A percentile compares a stretch with the other conserved stretches of the same genome.
Conservation (phyloP, 2,113 vertebrate genomes). For the Phylloscopus whistleri region DNA sequence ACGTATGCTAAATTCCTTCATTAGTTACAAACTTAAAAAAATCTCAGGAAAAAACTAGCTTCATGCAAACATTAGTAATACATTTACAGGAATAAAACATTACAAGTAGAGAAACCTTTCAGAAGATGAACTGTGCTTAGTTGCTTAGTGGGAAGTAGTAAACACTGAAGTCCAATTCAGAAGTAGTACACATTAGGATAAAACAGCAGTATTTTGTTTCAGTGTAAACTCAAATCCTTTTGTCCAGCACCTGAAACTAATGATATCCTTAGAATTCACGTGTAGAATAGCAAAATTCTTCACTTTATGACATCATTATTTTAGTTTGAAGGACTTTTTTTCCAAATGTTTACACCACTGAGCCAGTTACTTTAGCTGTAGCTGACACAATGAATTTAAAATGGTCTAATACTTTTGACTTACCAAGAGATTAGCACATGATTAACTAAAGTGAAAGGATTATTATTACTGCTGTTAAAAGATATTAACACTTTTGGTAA, state of each 20-base stretch:
- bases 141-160: constrained; percentile 15
- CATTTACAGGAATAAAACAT: background rate
- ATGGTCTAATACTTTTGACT: constrained; percentile 73
- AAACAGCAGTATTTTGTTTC: constrained; percentile 30
- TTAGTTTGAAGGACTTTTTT: constrained; percentile 59
- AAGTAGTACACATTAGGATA: constrained; percentile 39
- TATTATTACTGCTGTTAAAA: constrained; percentile 72
- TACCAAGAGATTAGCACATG: constrained; percentile 78
- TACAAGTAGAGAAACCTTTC: background rate
- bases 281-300: constrained; percentile 62
- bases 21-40: background rate
- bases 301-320: constrained; percentile 55
- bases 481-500: constrained; percentile 77
- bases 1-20: background rate
- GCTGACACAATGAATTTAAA: constrained; percentile 73
- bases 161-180: constrained; percentile 23
- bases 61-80: background rate
- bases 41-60: background rate
- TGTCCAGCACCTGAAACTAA: constrained; percentile 44
- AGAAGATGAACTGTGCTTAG: background rate
- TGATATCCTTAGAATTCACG: constrained; percentile 38
- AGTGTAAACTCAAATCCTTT: constrained; percentile 49
- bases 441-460: constrained; percentile 72
- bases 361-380: constrained; percentile 61
- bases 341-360: constrained; percentile 62